Evolutionary conservation across 2,113 vertebrate species (phyloP).

Genomic region (Hippocampus mohnikei): DNA sequence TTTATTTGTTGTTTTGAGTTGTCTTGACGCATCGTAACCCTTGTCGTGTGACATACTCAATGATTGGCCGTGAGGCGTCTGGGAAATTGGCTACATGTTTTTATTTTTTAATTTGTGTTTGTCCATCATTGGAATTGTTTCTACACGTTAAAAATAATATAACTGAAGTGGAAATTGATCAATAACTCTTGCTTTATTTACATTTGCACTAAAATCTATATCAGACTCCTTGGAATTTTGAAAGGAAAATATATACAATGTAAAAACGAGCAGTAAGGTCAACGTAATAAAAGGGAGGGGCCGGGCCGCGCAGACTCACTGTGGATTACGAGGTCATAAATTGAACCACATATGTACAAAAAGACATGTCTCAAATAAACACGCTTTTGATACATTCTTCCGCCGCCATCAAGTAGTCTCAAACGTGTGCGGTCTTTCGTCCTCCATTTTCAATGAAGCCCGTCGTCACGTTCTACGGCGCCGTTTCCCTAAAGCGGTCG

Average conservation of each 20-base stretch:
- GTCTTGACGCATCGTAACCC: too few relatives aligned
- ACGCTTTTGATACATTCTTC: neutral
- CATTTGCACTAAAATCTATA: neutral
- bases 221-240: neutral
- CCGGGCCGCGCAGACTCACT: neutral
- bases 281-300: neutral
- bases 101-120: too few relatives aligned
- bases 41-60: too few relatives aligned
- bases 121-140: too few relatives aligned
- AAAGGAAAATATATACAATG: neutral
- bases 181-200: neutral
- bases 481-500: slow-evolving; percentile 31
- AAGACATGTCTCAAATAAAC: neutral
- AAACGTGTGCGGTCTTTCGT: neutral
- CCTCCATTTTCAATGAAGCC: neutral
- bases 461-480: slow-evolving; percentile 30
- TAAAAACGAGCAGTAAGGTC: neutral
- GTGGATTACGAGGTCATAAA: neutral
- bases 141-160: neutral
- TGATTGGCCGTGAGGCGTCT: too few relatives aligned
- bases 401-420: neutral
- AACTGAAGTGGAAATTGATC: neutral
- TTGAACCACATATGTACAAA: neutral
- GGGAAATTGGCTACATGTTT: too few relatives aligned
- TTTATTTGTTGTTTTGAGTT: too few relatives aligned